A percentile compares a stretch with the other conserved stretches of the same genome.
phyloP scores from a whole-genome alignment of 2,797 vertebrate genomes.

The Tragelaphus eurycerus region DNA sequence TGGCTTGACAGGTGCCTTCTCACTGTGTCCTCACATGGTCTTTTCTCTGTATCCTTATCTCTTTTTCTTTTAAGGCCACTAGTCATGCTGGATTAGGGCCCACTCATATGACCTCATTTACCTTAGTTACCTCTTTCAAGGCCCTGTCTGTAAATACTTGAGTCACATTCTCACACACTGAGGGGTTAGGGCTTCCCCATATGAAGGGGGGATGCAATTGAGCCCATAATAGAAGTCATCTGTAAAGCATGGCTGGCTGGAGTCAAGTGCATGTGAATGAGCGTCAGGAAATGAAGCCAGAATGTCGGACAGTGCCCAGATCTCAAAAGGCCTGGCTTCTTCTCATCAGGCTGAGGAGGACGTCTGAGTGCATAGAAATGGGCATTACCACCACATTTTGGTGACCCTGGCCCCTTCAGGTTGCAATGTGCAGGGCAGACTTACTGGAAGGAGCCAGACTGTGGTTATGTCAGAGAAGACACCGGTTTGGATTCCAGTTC shows the following conservation, averaged over 20 bases:
- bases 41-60: neutral
- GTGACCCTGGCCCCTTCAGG: too few species aligned
- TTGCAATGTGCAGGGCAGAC: neutral
- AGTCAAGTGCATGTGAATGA: neutral
- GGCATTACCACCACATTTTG: neutral
- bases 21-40: neutral
- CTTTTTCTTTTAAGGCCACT: neutral
- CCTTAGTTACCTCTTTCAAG: neutral
- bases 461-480: neutral
- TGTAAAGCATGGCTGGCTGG: neutral
- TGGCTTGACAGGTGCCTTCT: neutral
- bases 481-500: neutral
- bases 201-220: neutral
- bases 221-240: neutral
- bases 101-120: neutral
- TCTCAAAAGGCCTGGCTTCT: neutral
- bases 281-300: neutral
- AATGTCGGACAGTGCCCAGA: neutral
- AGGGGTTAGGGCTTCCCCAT: neutral
- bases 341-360: neutral
- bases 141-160: neutral
- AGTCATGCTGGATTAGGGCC: neutral
- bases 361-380: rapidly evolving
- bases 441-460: neutral
- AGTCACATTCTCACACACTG: neutral